A percentile compares a stretch with the other conserved stretches of the same genome.
These are phyloP conservation scores for Vulpes lagopus DNA, from an alignment of 2,113 vertebrate species.

Conservation along the genomic window DNA sequence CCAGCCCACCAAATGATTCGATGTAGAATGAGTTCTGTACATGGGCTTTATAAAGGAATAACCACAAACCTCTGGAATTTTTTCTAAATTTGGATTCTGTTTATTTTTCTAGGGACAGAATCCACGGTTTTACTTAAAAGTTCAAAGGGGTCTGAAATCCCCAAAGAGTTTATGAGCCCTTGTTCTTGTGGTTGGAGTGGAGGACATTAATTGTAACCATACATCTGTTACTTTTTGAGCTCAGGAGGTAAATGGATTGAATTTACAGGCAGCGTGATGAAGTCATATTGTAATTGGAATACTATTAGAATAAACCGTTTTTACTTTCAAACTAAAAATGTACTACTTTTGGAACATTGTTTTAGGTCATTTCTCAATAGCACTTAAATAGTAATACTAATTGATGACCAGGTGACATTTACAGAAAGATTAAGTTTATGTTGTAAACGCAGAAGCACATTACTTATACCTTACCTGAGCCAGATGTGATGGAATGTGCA, in stretches of 20 bases:
- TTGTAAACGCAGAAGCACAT: background rate
- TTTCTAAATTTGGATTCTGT: background rate
- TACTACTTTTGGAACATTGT: background rate
- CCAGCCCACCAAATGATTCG: background rate
- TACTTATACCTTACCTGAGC: background rate
- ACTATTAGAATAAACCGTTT: background rate
- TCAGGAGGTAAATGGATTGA: background rate
- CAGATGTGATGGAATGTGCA: background rate
- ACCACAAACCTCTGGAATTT: background rate
- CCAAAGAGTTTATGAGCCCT: background rate
- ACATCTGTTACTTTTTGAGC: background rate
- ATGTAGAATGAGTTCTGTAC: background rate
- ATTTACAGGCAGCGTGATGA: conserved; percentile 11
- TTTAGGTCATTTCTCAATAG: background rate
- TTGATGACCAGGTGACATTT: background rate
- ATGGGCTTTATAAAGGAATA: background rate
- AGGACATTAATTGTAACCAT: background rate
- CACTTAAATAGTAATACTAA: background rate
- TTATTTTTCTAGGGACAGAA: background rate
- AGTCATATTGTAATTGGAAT: background rate
- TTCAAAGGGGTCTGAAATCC: background rate
- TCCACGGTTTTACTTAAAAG: conserved; percentile 15
- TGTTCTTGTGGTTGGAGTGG: background rate
- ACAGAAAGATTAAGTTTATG: background rate
- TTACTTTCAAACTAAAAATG: background rate